phyloP scores from a whole-genome alignment of 2,888 invertebrate genomes.

The Synanthedon tipuliformis region DNA sequence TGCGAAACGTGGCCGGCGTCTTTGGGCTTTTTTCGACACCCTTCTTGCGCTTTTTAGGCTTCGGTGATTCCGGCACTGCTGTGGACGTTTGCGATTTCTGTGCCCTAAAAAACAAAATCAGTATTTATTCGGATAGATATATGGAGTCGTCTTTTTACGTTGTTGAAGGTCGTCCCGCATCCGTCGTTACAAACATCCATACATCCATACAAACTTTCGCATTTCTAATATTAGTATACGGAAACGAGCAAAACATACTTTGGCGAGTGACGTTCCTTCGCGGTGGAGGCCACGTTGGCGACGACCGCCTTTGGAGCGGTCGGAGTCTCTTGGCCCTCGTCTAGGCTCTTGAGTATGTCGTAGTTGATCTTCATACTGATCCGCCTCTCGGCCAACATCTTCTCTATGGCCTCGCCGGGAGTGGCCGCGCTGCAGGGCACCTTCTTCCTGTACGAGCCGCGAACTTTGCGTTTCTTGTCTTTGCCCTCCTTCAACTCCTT shows the following conservation, averaged over 20 bases:
- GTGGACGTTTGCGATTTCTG: constrained; percentile 15
- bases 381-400: constrained; percentile 94
- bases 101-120: not conserved
- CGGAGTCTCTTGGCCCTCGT: constrained; percentile 28
- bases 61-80: constrained; percentile 29
- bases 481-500: constrained; percentile 90
- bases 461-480: constrained; percentile 82
- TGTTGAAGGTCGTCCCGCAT: no score
- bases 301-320: constrained; percentile 12
- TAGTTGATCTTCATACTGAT: constrained; percentile 98
- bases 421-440: constrained; percentile 74
- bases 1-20: not conserved
- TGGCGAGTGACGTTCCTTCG: not conserved
- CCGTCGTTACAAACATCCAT: no score
- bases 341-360: constrained; percentile 90
- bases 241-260: not conserved
- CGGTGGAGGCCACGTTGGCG: constrained; percentile 11
- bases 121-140: no score
- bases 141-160: no score
- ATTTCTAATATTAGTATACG: no score
- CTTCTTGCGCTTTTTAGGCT: constrained; percentile 39
- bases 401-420: constrained; percentile 92
- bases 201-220: no score
- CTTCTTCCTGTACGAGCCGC: constrained; percentile 73
- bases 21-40: constrained; percentile 16